Conservation (phyloP, 2,113 vertebrate genomes). For the Cinclus cinclus region DNA sequence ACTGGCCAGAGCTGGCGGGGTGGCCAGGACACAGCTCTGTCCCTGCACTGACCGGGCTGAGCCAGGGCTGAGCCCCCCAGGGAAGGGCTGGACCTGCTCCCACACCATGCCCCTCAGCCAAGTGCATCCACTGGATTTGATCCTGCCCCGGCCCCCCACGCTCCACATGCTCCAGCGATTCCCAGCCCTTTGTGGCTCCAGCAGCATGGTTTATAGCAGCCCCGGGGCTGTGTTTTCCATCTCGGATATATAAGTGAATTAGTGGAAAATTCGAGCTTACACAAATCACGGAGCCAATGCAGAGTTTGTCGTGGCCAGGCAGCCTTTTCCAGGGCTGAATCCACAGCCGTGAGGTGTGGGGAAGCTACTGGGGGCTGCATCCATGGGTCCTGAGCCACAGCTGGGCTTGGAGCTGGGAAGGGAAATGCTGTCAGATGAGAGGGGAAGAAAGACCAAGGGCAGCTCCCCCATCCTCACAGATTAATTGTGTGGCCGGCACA, state of each 20-base stretch:
- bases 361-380: not conserved
- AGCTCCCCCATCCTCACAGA: not conserved
- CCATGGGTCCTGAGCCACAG: not conserved
- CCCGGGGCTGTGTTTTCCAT: constrained; percentile 50
- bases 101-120: not conserved
- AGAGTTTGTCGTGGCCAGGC: not conserved
- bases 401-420: not conserved
- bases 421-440: not conserved
- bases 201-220: constrained; percentile 51
- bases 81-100: not conserved
- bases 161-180: not conserved
- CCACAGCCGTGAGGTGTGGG: not conserved
- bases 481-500: rapidly evolving
- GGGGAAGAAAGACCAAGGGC: not conserved
- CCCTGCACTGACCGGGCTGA: not conserved
- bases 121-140: not conserved
- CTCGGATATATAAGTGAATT: constrained; percentile 43
- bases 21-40: rapidly evolving
- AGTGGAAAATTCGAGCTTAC: constrained; percentile 54
- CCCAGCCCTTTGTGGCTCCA: constrained; percentile 25
- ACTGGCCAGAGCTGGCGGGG: rapidly evolving
- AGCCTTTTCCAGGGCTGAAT: not conserved
- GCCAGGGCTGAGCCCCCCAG: not conserved
- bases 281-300: constrained; percentile 1
- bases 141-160: not conserved